A percentile compares a stretch with the other conserved stretches of the same genome.
These are phyloP conservation scores for Galago senegalensis DNA, from an alignment of 2,797 vertebrate species.

Conservation along the genomic window DNA sequence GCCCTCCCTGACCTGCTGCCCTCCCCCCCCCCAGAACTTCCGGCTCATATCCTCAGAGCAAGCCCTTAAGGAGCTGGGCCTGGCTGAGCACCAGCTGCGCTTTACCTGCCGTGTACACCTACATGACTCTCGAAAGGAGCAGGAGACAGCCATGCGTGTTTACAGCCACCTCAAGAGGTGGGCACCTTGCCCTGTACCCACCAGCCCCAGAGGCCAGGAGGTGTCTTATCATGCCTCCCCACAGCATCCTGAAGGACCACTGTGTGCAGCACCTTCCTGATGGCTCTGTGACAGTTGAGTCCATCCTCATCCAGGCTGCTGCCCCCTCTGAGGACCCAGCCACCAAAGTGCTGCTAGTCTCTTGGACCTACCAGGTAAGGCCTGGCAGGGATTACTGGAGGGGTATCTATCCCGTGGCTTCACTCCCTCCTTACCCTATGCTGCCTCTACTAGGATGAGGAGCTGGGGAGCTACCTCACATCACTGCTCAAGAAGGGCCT, in stretches of 20 bases:
- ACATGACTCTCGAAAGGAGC: constrained; percentile 95
- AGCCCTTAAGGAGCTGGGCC: constrained; percentile 97
- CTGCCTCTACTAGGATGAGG: constrained; percentile 93
- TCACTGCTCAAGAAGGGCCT: constrained; percentile 96
- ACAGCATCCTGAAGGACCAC: constrained; percentile 95
- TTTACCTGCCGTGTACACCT: constrained; percentile 98
- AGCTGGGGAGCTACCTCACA: constrained; percentile 97
- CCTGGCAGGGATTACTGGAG: neutral
- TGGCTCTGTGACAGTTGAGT: constrained; percentile 97
- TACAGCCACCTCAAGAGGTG: constrained; percentile 97
- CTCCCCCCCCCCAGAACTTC: constrained; percentile 90
- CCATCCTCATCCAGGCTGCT: constrained; percentile 97
- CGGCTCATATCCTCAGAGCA: constrained; percentile 96
- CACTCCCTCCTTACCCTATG: neutral
- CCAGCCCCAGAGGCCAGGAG: rapidly evolving
- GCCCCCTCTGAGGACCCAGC: constrained; percentile 94
- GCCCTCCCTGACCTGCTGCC: neutral
- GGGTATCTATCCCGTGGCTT: neutral
- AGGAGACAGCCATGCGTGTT: constrained; percentile 93
- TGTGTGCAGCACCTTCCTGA: constrained; percentile 97
- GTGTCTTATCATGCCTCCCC: neutral
- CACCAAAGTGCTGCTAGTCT: constrained; percentile 96
- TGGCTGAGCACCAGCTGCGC: constrained; percentile 96
- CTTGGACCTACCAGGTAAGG: constrained; percentile 98
- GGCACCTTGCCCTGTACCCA: rapidly evolving